Evolutionary conservation across 2,797 vertebrate species (phyloP), one percentile per base, ranked within the genome.

Genomic region (Smutsia gigantea): DNA sequence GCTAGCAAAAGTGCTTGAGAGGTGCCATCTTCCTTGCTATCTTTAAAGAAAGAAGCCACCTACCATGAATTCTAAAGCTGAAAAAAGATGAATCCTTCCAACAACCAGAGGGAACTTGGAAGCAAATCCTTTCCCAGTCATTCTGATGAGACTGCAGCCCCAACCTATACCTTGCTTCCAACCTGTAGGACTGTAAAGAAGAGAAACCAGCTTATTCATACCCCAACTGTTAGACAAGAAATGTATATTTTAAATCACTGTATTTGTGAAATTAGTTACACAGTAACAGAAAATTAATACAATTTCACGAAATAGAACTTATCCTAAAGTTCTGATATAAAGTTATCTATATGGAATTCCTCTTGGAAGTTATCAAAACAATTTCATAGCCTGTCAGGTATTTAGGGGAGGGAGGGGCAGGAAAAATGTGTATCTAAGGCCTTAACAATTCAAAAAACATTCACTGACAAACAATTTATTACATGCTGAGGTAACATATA

Each of bases 401-500:
- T 90, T 77, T 74, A 37, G 69, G 10, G 3, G 17, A 19, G 21
- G 7, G 29, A 37, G 15, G 4, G 21, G 0, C 19, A 88, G 25
- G 29, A 51, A 46, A 83, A 66, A 1, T 64, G 9, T 57, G 57
- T 19, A 46, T 17, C 66, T 85, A 7, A 75, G 86, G 83, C 85
- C n/a, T 59, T 83, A 53, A 66, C 3, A 83, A 27, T 42, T 55
- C 11, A 93, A 59, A 7, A 92, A 91, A 93, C 0, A 57, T 51
- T 95, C 49, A 68, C 2, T 63, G 42, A 92, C 19, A 78, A 77
- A 42, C 5, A 63, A 68, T 88, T 92, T 95, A 90, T 69, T 49
- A 14, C 75, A 37, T 18, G 0, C 2, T 51, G 77, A 2, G n/a
- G 14, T 1, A 72, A 82, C 34, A 31, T 27, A 39, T 25, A 29